phyloP scores from a whole-genome alignment of 2,888 invertebrate genomes.

The Melinaea menophilus region DNA sequence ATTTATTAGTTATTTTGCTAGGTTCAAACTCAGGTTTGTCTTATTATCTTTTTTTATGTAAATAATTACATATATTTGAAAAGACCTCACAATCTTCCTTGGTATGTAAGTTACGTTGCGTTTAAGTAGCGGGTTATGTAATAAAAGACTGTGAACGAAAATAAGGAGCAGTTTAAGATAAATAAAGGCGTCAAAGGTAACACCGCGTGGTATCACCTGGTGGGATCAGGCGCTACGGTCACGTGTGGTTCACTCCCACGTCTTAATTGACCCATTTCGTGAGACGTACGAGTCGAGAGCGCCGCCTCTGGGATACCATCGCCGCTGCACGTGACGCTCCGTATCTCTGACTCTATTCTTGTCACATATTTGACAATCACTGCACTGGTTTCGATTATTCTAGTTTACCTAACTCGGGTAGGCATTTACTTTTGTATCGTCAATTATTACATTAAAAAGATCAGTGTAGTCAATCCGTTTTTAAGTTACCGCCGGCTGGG shows the following conservation, averaged over 20 bases:
- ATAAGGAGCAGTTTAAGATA: constrained; percentile 50
- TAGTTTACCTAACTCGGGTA: neutral
- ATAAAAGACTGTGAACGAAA: constrained; percentile 30
- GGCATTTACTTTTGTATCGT: neutral
- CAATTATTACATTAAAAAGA: too few species aligned
- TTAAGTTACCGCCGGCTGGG: too few species aligned
- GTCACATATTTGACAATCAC: constrained; percentile 42
- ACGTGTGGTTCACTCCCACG: constrained; percentile 74
- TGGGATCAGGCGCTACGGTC: constrained; percentile 71
- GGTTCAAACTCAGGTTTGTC: too few species aligned
- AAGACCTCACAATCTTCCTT: neutral
- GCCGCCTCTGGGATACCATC: constrained; percentile 71
- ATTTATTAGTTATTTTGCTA: too few species aligned
- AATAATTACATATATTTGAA: too few species aligned
- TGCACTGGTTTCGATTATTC: constrained; percentile 16
- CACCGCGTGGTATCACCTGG: constrained; percentile 54
- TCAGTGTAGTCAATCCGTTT: too few species aligned
- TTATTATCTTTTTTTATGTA: too few species aligned
- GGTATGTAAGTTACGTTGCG: neutral
- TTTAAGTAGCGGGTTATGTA: constrained; percentile 5
- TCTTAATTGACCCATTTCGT: constrained; percentile 77
- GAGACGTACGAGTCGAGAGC: constrained; percentile 61
- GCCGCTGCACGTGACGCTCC: constrained; percentile 65
- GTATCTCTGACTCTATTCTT: constrained; percentile 47
- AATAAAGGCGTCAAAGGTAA: constrained; percentile 69